Evolutionary conservation across 2,888 invertebrate species (phyloP), one percentile per base, ranked within the genome.

Genomic region (Agriotes lineatus): DNA sequence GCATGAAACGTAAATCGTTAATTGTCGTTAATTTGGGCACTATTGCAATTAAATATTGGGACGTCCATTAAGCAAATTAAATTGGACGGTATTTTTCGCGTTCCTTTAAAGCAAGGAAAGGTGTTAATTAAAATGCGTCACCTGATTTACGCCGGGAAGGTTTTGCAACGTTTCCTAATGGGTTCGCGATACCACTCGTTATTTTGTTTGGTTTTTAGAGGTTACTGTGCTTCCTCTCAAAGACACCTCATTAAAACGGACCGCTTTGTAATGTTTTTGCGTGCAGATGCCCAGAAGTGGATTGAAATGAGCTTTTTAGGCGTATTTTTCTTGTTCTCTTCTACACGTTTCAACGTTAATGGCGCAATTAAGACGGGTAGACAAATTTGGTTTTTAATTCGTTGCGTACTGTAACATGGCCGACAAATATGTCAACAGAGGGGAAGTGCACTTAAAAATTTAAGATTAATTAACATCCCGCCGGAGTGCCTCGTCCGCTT

Each of bases 301-400:
- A 33, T 52, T 16, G 35, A 33, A 52, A 33, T 33, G 25, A 33
- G 33, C 35, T 52, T 33, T 33, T 18, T 18, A 12, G 18, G 25
- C 33, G 33, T 52, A 16, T 33, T 33, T 52, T 52, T 52, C 52
- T 18, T 52, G 30, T 18, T 52, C 33, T 33, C 52, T 19, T 52
- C 33, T 52, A 19, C 52, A 52, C 33, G 33, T 52, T 52, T 33
- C 52, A 33, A 6, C 52, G 33, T 30, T 52, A 52, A 52, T 52
- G 52, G 52, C n/a, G 30, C 52, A 52, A 52, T 52, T 52, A 52
- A 52, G 52, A 52, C 33, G 30, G 18, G 52, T 33, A 52, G 33
- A 52, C 52, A 52, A 52, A 52, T 52, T 52, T 33, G 33, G 52
- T 33, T 52, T 52, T 52, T 52, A 33, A 33, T 52, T 30, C 52